Conservation (phyloP, 1,140 invertebrate species). For the Danaus plexippus region DNA sequence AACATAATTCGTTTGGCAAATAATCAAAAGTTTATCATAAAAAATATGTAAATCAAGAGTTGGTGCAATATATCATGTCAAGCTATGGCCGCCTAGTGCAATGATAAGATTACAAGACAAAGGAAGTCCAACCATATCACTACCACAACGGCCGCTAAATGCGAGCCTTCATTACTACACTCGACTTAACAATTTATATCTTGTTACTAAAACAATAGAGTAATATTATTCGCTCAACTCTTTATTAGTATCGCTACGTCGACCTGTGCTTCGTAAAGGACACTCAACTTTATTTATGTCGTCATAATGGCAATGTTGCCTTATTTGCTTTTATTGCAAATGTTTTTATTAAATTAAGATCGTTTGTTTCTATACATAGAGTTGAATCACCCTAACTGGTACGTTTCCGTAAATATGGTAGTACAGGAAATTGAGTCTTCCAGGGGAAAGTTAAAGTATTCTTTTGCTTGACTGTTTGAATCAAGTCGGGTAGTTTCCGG, state of each 20-base stretch:
- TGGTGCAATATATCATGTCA: slow-evolving; percentile 62
- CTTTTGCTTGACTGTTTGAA: slow-evolving; percentile 29
- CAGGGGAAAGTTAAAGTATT: slow-evolving; percentile 33
- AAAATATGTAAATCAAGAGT: slow-evolving; percentile 47
- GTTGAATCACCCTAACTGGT: slow-evolving; percentile 31
- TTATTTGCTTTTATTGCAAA: slow-evolving; percentile 39
- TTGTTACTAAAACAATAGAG: slow-evolving; percentile 37
- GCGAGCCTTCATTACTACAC: slow-evolving; percentile 61
- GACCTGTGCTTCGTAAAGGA: slow-evolving; percentile 68
- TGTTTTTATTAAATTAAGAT: slow-evolving; percentile 30
- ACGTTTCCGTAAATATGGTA: slow-evolving; percentile 16
- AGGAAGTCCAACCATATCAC: slow-evolving; percentile 69
- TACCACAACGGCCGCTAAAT: slow-evolving; percentile 62
- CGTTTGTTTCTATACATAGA: slow-evolving; percentile 37
- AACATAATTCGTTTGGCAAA: background rate
- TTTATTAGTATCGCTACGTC: slow-evolving; percentile 59
- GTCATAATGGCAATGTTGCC: slow-evolving; percentile 64
- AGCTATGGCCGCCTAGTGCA: slow-evolving; percentile 48
- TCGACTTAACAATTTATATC: slow-evolving; percentile 30
- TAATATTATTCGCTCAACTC: slow-evolving; percentile 31
- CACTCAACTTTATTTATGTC: slow-evolving; percentile 69
- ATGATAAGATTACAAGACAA: slow-evolving; percentile 70
- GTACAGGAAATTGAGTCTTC: slow-evolving; percentile 42
- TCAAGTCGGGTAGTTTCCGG: slow-evolving; percentile 54
- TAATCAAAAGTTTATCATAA: slow-evolving; percentile 8